Conservation (phyloP, 2,797 vertebrate species). For the Tiaroga cobitis region DNA sequence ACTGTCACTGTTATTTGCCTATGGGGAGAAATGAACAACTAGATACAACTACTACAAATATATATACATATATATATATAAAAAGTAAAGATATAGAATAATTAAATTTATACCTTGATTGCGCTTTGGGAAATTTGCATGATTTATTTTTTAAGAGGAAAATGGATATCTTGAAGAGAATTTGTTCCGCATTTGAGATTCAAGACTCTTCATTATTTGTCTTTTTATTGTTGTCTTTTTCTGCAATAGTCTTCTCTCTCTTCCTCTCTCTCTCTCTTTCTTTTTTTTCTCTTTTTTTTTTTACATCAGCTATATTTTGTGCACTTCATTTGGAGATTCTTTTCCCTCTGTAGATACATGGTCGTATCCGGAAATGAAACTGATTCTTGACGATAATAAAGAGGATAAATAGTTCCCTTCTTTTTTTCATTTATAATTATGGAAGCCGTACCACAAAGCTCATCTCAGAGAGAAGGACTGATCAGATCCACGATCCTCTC, state of each 20-base stretch:
- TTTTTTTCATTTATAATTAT: conserved; percentile 73
- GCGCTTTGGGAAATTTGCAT: conserved; percentile 80
- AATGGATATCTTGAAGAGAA: conserved; percentile 62
- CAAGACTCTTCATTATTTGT: conserved; percentile 46
- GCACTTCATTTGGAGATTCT: conserved; percentile 57
- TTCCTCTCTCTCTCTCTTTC: not conserved
- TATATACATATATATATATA: conserved; percentile 69
- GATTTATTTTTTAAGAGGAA: conserved; percentile 66
- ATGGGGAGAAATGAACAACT: conserved; percentile 64
- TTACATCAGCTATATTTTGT: conserved; percentile 64
- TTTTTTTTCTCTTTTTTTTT: not conserved
- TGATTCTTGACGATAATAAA: conserved; percentile 76
- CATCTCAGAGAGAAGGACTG: conserved; percentile 69
- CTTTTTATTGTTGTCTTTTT: conserved; percentile 57
- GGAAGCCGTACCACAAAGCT: conserved; percentile 67
- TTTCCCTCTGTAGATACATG: conserved; percentile 71
- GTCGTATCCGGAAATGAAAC: conserved; percentile 75
- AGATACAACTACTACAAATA: conserved; percentile 62
- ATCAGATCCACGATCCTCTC: conserved; percentile 64
- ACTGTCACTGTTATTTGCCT: conserved; percentile 77
- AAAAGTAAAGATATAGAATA: conserved; percentile 68
- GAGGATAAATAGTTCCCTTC: conserved; percentile 77
- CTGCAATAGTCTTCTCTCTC: conserved; percentile 34
- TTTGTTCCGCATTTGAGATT: conserved; percentile 56
- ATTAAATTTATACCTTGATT: conserved; percentile 75